Conservation (phyloP, 2,888 invertebrate species). For the Leucophenga maculata region DNA sequence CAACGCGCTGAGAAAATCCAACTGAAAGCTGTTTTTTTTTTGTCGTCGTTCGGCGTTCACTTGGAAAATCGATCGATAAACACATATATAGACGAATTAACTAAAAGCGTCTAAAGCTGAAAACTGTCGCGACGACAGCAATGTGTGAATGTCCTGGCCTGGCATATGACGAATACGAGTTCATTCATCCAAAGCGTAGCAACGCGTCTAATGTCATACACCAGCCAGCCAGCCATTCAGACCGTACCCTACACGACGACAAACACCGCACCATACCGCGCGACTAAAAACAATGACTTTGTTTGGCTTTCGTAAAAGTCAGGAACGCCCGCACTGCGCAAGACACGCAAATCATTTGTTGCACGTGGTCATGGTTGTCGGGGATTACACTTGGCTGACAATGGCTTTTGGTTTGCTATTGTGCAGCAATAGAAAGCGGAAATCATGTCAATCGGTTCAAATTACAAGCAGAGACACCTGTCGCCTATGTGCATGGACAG, state of each 20-base stretch:
- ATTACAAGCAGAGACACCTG: not conserved
- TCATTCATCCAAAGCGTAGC: constrained; percentile 4
- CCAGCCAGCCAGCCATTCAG: too few species aligned
- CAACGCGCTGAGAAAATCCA: constrained; percentile 7
- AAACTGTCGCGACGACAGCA: too few species aligned
- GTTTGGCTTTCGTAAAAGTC: constrained; percentile 26
- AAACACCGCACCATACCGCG: too few species aligned
- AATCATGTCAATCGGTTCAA: constrained; percentile 12
- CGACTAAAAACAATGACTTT: constrained; percentile 1
- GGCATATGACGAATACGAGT: not conserved
- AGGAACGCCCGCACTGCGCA: constrained; percentile 54
- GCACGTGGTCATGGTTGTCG: constrained; percentile 46
- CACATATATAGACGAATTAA: not conserved
- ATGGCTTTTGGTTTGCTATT: constrained; percentile 14
- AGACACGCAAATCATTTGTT: constrained; percentile 63
- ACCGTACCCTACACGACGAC: too few species aligned
- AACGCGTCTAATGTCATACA: not conserved
- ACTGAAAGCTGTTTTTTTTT: constrained; percentile 3
- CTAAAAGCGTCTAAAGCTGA: too few species aligned
- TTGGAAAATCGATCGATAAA: constrained; percentile 25
- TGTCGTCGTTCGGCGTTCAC: not conserved
- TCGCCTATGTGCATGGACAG: too few species aligned
- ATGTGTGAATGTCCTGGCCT: too few species aligned
- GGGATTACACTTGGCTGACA: constrained; percentile 23
- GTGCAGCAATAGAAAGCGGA: not conserved